Evolutionary conservation across 2,888 invertebrate genomes (phyloP).

Genomic region (Drosophila phalerata): DNA sequence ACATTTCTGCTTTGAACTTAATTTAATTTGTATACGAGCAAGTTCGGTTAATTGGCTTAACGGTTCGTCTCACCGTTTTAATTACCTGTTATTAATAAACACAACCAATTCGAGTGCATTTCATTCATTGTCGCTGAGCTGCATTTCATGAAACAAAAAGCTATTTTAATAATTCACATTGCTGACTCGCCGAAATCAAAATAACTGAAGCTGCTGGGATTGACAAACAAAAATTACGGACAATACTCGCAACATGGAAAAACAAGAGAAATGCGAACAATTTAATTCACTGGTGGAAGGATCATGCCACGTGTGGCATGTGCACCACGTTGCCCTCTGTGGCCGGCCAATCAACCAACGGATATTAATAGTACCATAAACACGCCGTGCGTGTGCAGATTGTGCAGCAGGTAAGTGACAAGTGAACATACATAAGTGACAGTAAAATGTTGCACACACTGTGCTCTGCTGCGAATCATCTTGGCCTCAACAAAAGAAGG

Average conservation of each 20-base stretch:
- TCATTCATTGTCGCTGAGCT: neutral
- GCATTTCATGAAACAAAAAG: conserved; percentile 19
- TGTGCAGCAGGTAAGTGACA: conserved; percentile 68
- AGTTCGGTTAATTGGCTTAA: conserved; percentile 6
- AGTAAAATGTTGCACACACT: conserved; percentile 68
- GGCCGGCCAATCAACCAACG: conserved; percentile 28
- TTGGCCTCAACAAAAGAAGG: conserved; percentile 20
- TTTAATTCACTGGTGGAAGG: conserved; percentile 60
- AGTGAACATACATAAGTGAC: conserved; percentile 70
- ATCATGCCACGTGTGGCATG: conserved; percentile 40
- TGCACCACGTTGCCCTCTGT: conserved; percentile 10
- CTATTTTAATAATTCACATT: conserved; percentile 18
- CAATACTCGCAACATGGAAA: conserved; percentile 13
- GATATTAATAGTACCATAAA: conserved; percentile 59
- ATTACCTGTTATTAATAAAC: conserved; percentile 17
- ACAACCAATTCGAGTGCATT: conserved; percentile 10
- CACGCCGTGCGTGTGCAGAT: conserved; percentile 12
- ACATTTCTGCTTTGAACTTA: conserved; percentile 25
- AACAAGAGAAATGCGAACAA: conserved; percentile 55
- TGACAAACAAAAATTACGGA: conserved; percentile 29
- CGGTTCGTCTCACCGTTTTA: conserved; percentile 13
- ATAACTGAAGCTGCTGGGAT: conserved; percentile 7
- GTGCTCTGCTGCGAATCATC: conserved; percentile 28
- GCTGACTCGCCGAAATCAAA: conserved; percentile 6
- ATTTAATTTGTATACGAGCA: conserved; percentile 25